Conservation (phyloP, 1,140 invertebrate species). For the Heliothis subflexa region DNA sequence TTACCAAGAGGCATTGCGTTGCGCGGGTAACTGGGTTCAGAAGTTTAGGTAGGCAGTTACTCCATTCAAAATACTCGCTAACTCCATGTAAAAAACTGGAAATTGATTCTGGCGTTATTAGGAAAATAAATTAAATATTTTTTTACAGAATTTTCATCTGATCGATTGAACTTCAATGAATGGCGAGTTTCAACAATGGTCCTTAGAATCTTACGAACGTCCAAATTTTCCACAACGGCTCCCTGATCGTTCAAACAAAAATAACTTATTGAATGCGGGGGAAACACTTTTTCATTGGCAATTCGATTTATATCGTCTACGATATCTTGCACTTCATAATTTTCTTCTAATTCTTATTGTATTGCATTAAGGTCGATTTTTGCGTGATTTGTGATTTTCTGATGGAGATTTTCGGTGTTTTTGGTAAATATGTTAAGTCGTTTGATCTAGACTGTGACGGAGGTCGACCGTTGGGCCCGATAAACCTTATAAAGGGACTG, state of each 20-base stretch:
- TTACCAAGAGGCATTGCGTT: no score
- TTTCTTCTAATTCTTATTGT: not conserved
- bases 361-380: conserved; percentile 30
- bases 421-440: conserved; percentile 47
- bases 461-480: conserved; percentile 46
- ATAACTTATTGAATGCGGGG: conserved; percentile 46
- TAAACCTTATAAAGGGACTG: conserved; percentile 46
- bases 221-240: conserved; percentile 24
- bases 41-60: no score
- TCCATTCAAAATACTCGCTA: no score
- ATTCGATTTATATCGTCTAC: conserved; percentile 38
- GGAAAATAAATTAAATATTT: not conserved
- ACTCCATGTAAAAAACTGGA: no score
- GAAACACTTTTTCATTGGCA: conserved; percentile 48
- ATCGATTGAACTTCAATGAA: conserved; percentile 13
- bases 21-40: no score
- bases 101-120: not conserved
- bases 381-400: not conserved
- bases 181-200: conserved; percentile 10
- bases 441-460: conserved; percentile 49
- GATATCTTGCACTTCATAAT: not conserved
- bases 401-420: not conserved
- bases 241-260: conserved; percentile 45
- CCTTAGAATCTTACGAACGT: conserved; percentile 7
- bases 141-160: not conserved